Base-by-base conservation (phyloP, 2,888 invertebrate genomes). In the Rhabditoides inermis region DNA sequence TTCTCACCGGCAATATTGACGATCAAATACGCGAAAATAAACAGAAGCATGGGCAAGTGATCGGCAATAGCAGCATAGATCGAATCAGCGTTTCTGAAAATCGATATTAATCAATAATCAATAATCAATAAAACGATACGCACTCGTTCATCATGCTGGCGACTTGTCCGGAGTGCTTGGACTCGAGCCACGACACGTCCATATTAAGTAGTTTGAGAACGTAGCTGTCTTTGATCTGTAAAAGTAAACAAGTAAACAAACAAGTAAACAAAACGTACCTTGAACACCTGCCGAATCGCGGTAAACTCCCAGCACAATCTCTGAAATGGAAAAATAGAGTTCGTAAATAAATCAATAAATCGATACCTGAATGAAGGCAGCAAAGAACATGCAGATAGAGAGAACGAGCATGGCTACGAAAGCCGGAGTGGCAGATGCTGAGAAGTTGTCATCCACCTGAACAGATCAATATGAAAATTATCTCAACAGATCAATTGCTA, bases 161-260 rank as follows among this genome's bases (percentile, higher is more conserved):
- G 5, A 73, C 71, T 41, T 73, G 71, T 12, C 73, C 73, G 46
- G 68, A 68, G 48, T 74, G 72, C 12, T 67, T 42, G 25, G 71
- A 71, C 55, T 73, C 73, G 50, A 73, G 53, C 73, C 73, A 74
- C 1, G 72, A 61, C n/a, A 73, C 65, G 51, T 73, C 73, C 73
- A 73, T 73, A 48, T 71, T 58, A 12, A 73, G 58, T 39, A 73
- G 49, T 51, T 73, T 73, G 27, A 63, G 49, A 42, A 73, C 67
- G 54, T 73, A 73, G 20, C 70, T 70, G 27, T 64, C 68, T 53
- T 66, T 68, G 52, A 73, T 67, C 2, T 71, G 68, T 49, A 66
- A 66, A 2, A 66, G 60, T 45, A 68, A 15, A 47, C 20, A 15
- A 30, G n/a, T 40, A 40, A 10, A 40, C 20, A 6, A 5, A 2